phyloP scores from a whole-genome alignment of 2,797 vertebrate species.

The Sciurus carolinensis region DNA sequence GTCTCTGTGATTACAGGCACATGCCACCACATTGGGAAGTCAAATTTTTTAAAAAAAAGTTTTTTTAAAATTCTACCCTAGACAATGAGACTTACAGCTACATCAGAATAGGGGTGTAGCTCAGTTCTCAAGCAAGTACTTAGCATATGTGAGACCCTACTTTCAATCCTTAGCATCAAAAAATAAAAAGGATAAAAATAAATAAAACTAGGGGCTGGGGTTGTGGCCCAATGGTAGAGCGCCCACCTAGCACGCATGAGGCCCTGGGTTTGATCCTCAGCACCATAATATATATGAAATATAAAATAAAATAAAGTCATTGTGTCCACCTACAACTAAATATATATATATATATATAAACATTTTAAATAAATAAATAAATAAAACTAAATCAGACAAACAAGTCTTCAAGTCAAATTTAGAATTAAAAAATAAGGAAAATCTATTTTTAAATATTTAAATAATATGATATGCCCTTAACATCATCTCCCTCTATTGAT shows the following conservation, averaged over 20 bases:
- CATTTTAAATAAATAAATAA: neutral
- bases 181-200: neutral
- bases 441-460: constrained; percentile 57
- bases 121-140: neutral
- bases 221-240: no score
- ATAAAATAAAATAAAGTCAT: no score
- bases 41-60: neutral
- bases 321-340: no score
- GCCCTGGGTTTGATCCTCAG: no score
- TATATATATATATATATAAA: no score
- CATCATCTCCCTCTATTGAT: neutral
- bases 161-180: neutral
- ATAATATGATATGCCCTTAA: neutral
- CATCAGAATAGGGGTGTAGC: neutral
- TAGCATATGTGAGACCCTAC: neutral
- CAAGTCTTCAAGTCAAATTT: neutral
- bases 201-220: neutral
- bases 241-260: no score
- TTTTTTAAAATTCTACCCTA: neutral
- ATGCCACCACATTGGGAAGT: no score
- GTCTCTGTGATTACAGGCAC: no score
- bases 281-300: no score
- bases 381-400: constrained; percentile 56
- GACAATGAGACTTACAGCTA: constrained; percentile 16
- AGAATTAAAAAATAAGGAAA: constrained; percentile 62